phyloP scores from a whole-genome alignment of 1,140 invertebrate species.

The Thereuonema tuberculata region DNA sequence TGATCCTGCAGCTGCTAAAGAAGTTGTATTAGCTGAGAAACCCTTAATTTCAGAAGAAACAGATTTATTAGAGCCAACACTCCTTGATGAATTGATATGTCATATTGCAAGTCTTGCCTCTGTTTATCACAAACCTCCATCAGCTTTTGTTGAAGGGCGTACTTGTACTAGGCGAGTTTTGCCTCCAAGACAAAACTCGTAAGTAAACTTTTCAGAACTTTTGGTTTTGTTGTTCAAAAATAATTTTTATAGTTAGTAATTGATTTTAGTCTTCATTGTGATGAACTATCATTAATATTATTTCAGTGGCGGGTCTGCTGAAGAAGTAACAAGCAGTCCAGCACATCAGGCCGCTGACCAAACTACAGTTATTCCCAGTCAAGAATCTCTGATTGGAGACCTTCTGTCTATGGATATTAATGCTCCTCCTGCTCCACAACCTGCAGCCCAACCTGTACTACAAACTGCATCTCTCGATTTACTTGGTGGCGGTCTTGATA shows the following conservation, averaged over 20 bases:
- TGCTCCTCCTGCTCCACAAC: slow-evolving; percentile 34
- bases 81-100: slow-evolving; percentile 96
- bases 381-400: slow-evolving; percentile 94
- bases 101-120: slow-evolving; percentile 97
- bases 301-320: slow-evolving; percentile 20
- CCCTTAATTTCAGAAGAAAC: slow-evolving; percentile 99
- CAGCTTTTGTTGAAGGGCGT: slow-evolving; percentile 89
- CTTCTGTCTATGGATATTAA: slow-evolving; percentile 88
- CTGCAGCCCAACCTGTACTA: slow-evolving; percentile 29
- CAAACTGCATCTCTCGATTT: slow-evolving; percentile 41
- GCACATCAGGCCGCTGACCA: slow-evolving; percentile 23
- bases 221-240: not conserved
- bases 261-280: not conserved
- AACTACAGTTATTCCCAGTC: slow-evolving; percentile 67
- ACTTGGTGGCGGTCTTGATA: slow-evolving; percentile 66
- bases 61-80: slow-evolving; percentile 91
- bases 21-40: slow-evolving; percentile 98
- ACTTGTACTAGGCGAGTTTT: slow-evolving; percentile 29
- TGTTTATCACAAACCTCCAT: slow-evolving; percentile 98
- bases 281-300: not conserved
- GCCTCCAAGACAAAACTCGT: slow-evolving; percentile 23
- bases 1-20: slow-evolving; percentile 95
- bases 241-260: not conserved
- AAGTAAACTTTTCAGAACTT: slow-evolving; percentile 5
- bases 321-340: slow-evolving; percentile 19